Evolutionary conservation across 2,113 vertebrate species (phyloP).

Genomic region (Rafetus swinhoei): DNA sequence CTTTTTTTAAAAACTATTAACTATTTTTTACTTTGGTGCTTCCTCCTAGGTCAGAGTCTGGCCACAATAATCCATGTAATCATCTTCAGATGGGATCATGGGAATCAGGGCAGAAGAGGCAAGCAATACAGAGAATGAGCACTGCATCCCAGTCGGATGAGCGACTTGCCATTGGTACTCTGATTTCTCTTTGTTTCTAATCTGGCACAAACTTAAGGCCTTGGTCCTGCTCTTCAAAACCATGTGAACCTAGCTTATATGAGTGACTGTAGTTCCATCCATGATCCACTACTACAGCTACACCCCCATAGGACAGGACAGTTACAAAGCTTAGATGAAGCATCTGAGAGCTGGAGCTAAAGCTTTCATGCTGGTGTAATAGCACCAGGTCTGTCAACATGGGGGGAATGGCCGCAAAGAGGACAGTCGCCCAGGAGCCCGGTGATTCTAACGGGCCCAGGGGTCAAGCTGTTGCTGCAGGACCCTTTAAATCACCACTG

Average conservation of each 20-base stretch:
- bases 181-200: neutral
- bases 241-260: neutral
- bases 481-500: too few relatives aligned
- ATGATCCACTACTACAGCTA: neutral
- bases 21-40: neutral
- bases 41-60: neutral
- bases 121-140: neutral
- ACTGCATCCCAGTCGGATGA: neutral
- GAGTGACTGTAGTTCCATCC: neutral
- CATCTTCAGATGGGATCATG: neutral
- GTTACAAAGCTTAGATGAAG: neutral
- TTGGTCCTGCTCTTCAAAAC: neutral
- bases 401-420: too few relatives aligned
- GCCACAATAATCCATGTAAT: fast-evolving
- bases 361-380: neutral
- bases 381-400: neutral
- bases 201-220: neutral
- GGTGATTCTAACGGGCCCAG: too few relatives aligned
- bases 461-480: too few relatives aligned
- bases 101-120: neutral
- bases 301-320: neutral
- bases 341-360: neutral
- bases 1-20: neutral
- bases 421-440: too few relatives aligned
- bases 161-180: neutral